phyloP scores from a whole-genome alignment of 2,888 invertebrate genomes.

The Cyclophora punctaria region DNA sequence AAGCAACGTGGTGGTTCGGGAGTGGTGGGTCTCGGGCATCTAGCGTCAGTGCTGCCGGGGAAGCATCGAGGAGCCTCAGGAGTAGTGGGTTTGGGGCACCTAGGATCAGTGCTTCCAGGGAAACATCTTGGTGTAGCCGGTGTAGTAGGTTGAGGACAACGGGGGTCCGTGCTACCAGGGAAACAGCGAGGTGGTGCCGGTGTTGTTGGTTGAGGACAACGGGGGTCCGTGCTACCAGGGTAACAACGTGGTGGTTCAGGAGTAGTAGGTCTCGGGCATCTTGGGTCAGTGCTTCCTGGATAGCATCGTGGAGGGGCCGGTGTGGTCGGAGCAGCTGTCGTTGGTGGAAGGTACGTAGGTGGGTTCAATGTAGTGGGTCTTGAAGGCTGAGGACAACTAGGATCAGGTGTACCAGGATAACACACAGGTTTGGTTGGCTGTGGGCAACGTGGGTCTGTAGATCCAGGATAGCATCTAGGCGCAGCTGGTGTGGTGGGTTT shows the following conservation, averaged over 20 bases:
- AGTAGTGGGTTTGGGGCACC: slow-evolving; percentile 35
- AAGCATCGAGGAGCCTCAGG: slow-evolving; percentile 28
- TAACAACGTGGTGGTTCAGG: slow-evolving; percentile 31
- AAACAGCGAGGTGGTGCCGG: slow-evolving; percentile 25
- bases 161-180: slow-evolving; percentile 29
- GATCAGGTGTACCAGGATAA: slow-evolving; percentile 21
- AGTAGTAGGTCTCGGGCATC: slow-evolving; percentile 24
- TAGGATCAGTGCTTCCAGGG: slow-evolving; percentile 37
- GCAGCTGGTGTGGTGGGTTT: slow-evolving; percentile 30
- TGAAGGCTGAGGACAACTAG: slow-evolving; percentile 14
- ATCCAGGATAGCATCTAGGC: slow-evolving; percentile 23
- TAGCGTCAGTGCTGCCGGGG: slow-evolving; percentile 37
- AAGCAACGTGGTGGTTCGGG: slow-evolving; percentile 23
- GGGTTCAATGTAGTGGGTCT: not conserved
- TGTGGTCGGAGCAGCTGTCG: slow-evolving; percentile 12
- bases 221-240: slow-evolving; percentile 41
- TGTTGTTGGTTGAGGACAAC: slow-evolving; percentile 35
- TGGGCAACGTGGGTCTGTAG: slow-evolving; percentile 19
- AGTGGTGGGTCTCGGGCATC: slow-evolving; percentile 33
- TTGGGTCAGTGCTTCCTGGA: slow-evolving; percentile 38
- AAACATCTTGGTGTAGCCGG: slow-evolving; percentile 21
- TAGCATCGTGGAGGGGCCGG: slow-evolving; percentile 25
- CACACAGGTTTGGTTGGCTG: slow-evolving; percentile 17
- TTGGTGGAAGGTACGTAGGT: slow-evolving; percentile 9
- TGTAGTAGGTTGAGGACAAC: slow-evolving; percentile 35